phyloP scores from a whole-genome alignment of 2,888 invertebrate genomes.

The Hofmannophila pseudospretella region DNA sequence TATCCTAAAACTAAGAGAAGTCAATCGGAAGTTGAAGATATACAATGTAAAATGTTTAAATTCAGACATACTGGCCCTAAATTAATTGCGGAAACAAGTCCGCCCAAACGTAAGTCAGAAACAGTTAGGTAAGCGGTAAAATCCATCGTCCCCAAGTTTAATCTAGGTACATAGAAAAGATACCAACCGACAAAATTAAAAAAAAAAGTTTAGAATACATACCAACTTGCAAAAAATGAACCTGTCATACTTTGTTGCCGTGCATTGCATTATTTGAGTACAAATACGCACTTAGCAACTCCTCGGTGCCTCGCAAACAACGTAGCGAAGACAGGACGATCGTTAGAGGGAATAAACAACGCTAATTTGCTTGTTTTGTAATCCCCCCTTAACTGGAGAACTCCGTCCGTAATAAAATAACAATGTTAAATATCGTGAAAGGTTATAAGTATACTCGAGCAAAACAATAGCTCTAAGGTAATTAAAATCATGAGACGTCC shows the following conservation, averaged over 20 bases:
- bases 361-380: constrained; percentile 68
- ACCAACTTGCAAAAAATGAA: background rate
- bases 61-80: no score
- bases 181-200: no score
- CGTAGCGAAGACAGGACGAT: constrained; percentile 38
- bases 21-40: no score
- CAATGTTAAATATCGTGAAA: constrained; percentile 63
- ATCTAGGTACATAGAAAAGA: no score
- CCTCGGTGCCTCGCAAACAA: constrained; percentile 44
- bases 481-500: constrained; percentile 68
- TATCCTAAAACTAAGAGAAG: no score
- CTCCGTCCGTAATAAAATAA: constrained; percentile 60
- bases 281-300: constrained; percentile 23
- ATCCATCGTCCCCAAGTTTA: no score
- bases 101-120: no score
- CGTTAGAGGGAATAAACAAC: constrained; percentile 51
- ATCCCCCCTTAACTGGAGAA: constrained; percentile 39
- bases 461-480: constrained; percentile 64
- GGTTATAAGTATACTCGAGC: constrained; percentile 51
- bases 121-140: no score
- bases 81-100: no score
- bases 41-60: no score
- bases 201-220: no score
- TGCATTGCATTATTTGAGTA: constrained; percentile 20
- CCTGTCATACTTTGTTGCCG: background rate